Base-by-base conservation (phyloP, 2,797 vertebrate species). In the Choloepus didactylus region DNA sequence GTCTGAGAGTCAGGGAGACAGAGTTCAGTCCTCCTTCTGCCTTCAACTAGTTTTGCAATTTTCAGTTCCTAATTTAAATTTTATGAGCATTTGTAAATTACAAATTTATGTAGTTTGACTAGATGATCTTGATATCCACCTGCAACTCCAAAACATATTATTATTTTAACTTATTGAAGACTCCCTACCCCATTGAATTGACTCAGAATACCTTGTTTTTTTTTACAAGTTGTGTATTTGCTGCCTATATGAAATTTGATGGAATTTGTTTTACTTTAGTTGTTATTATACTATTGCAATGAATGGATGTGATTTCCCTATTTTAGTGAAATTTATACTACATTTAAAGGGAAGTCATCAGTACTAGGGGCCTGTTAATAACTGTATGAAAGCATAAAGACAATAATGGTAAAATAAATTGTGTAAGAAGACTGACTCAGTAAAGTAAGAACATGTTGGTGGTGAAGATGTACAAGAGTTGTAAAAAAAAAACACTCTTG, bases 51-150 rank as follows among this genome's bases (percentile, higher is more conserved):
- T 69, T 88, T 83, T 86, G 49, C 54, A 89, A 29, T 31, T 88
- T 70, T 94, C 81, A 85, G 16, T 23, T 83, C 9, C 21, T 94
- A 54, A 49, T 60, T 93, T 80, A 92, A 88, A 82, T 83, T 41
- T 73, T 72, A 67, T 56, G 19, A 16, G 23, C 46, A 44, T 70
- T 95, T 49, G 7, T 51, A 67, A 95, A 76, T 80, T 86, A 66
- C 7, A 75, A 60, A 66, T 49, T 35, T 89, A 4, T 67, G 6
- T 62, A 70, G 35, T 59, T 60, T 56, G 31, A 59, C 29, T 29
- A 54, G 31, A 72, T 93, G 54, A 93, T 8, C 29, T 79, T 70
- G n/a, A n/a, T 77, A 21, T 35, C 21, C 11, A 73, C 44, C 21
- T 67, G 16, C 3, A 83, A 62, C 9, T 81, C 16, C 14, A 82